A percentile compares a stretch with the other conserved stretches of the same genome.
Conservation (phyloP, 2,113 vertebrate genomes). For the human region GRCh38 chr6:17666501-17667000, state of each 20-base stretch:
- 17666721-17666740: constrained; percentile 32
- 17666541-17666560: constrained; percentile 11
- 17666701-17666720: constrained; percentile 21
- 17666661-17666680: constrained; percentile 17
- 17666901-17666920: constrained; percentile 71
- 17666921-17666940: constrained; percentile 49
- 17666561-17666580: background rate
- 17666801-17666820: constrained; percentile 64
- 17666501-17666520: too few species aligned
- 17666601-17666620: constrained; percentile 17
- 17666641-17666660: background rate
- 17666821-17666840: constrained; percentile 70
- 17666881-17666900: constrained; percentile 46
- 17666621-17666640: background rate
- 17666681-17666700: constrained; percentile 24
- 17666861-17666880: constrained; percentile 51
- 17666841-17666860: constrained; percentile 78
- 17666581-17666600: background rate
- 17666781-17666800: constrained; percentile 16
- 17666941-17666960: background rate
- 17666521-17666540: background rate
- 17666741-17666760: constrained; percentile 51
- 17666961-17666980: background rate
- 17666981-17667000: background rate
- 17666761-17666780: constrained; percentile 26